These are phyloP conservation scores for Ommatoiulus sabulosus DNA, from an alignment of 2,888 invertebrate genomes.

Conservation along the genomic window DNA sequence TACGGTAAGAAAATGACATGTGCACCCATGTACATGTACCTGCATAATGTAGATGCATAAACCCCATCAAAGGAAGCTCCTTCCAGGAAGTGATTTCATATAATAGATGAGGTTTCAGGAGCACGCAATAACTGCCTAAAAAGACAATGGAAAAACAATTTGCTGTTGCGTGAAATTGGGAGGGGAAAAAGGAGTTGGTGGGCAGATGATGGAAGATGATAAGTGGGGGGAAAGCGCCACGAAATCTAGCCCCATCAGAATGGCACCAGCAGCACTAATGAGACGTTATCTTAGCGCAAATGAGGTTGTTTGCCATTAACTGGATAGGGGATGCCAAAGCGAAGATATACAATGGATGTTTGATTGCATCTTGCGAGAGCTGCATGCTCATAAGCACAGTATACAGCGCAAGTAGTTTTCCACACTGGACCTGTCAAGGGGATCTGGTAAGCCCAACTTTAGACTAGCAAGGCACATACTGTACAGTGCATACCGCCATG, in stretches of 20 bases:
- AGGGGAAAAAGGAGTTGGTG: neutral
- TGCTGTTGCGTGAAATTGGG: constrained; percentile 41
- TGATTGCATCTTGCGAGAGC: constrained; percentile 14
- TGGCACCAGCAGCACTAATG: constrained; percentile 32
- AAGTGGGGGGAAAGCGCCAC: neutral
- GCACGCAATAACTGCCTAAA: constrained; percentile 33
- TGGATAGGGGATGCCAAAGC: constrained; percentile 40
- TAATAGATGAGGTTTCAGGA: constrained; percentile 27
- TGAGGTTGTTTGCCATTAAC: constrained; percentile 44
- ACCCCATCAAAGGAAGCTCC: neutral
- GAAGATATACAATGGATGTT: constrained; percentile 22
- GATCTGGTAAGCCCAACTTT: neutral
- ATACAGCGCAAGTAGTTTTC: neutral
- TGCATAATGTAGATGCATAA: neutral
- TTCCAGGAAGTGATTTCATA: constrained; percentile 38
- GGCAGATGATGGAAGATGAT: neutral
- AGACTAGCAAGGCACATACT: neutral
- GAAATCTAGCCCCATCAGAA: neutral
- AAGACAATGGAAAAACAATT: constrained; percentile 47
- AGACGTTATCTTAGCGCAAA: constrained; percentile 44
- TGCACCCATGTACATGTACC: neutral
- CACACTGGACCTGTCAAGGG: neutral
- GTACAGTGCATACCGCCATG: neutral
- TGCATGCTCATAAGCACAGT: neutral
- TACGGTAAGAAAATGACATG: neutral